A percentile compares a stretch with the other conserved stretches of the same genome.
Evolutionary conservation across 1,140 invertebrate genomes (phyloP).

Genomic region (Drosophila tropicalis): DNA sequence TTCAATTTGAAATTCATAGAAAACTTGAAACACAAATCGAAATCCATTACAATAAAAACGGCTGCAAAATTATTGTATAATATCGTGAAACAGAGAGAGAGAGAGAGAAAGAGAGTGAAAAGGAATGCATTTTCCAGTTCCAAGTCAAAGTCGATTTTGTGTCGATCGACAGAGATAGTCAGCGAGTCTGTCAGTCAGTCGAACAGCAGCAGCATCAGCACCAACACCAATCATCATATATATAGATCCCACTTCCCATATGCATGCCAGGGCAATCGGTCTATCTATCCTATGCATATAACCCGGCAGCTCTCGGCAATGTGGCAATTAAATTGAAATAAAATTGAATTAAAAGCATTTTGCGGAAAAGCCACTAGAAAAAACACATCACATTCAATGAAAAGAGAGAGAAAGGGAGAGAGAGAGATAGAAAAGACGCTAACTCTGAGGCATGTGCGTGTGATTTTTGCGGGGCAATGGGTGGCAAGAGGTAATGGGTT

Average conservation of each 20-base stretch:
- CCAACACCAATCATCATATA: constrained; percentile 19
- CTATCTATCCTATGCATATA: constrained; percentile 24
- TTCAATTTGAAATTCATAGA: constrained; percentile 77
- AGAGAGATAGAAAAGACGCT: neutral
- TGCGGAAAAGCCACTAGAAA: constrained; percentile 75
- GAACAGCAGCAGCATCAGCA: neutral
- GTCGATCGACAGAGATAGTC: constrained; percentile 71
- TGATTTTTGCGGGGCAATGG: neutral
- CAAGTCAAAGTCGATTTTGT: constrained; percentile 44
- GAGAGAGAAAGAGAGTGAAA: constrained; percentile 24
- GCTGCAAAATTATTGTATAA: constrained; percentile 75
- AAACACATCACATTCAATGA: constrained; percentile 27
- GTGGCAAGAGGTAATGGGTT: neutral
- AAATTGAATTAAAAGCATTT: constrained; percentile 81
- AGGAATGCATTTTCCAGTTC: constrained; percentile 59
- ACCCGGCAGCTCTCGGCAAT: constrained; percentile 51
- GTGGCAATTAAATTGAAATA: constrained; percentile 80
- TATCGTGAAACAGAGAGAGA: constrained; percentile 35
- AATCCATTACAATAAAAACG: constrained; percentile 66
- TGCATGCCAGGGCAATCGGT: constrained; percentile 34
- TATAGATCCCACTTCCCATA: constrained; percentile 41
- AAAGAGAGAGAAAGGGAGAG: neutral
- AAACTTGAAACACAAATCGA: constrained; percentile 63
- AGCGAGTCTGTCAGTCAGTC: neutral
- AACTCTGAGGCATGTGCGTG: constrained; percentile 12